Evolutionary conservation across 1,140 invertebrate species (phyloP), one percentile per base, ranked within the genome.

Genomic region (Leguminivora glycinivorella): DNA sequence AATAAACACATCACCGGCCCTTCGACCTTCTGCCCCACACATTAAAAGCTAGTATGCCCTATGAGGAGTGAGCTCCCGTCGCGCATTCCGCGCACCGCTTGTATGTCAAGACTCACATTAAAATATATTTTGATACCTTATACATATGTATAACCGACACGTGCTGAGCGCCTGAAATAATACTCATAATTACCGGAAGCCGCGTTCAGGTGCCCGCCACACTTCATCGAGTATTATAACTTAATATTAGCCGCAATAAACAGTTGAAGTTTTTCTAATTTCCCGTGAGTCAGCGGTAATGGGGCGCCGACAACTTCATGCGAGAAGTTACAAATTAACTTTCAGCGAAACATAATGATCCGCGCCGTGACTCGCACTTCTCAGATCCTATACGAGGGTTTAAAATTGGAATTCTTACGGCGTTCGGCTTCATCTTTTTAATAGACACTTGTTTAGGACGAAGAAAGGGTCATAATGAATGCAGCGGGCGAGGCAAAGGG

Each of bases 1-100:
- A 34, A 60, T 74, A 69, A 68, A 67, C 70, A 68, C 69, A 66
- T 74, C 67, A 71, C 40, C 3, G 22, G 22, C 47, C 12, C 34
- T 60, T 43, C 24, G 25, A 17, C 25, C 68, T 19, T 56, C n/a
- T 29, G 40, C 56, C 2, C 12, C 5, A 22, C 2, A 17, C 17
- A 67, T 17, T 25, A 26, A 58, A 12, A 25, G 25, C 7, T 25
- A 12, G 5, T 17, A 17, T 24, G n/a, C 24, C 56, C 56, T 9
- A 22, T 5, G 22, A 12, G 19, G 3, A 14, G 24, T 2, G 14
- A 22, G 12, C 56, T 58, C 56, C 56, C 56, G 56, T 25, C 56
- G 56, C 56, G 56, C 56, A 56, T 56, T 56, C 56, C 56, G 56
- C 56, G 25, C 56, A 58, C 56, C 47, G 25, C 56, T 58, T 25